Base-by-base conservation (phyloP, 2,113 vertebrate genomes). In the Petrocephalus microphthalmus region DNA sequence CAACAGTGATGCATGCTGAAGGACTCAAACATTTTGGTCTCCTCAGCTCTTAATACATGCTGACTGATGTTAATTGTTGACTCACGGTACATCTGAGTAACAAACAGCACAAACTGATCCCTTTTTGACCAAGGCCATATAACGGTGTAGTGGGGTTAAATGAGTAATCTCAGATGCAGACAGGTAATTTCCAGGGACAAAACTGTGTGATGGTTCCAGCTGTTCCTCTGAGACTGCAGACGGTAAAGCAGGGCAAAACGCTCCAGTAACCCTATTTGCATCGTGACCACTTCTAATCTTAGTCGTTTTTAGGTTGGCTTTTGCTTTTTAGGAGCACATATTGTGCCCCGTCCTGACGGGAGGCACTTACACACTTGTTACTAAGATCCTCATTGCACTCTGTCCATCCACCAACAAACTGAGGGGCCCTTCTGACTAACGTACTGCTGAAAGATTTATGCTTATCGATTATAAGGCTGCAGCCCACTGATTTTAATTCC, bases 91-190 rank as follows among this genome's bases (percentile, higher is more conserved):
- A 19, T 78, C 71, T 78, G 71, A 42, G 71, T 78, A 78, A 78
- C 71, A 78, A 78, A 42, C 71, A 42, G 5, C 33, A 42, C 71
- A 78, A 42, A 78, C 71, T 37, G 71, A 78, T 42, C 33, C 33
- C 71, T 42, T 67, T 67, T 29, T 2, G 2, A 74, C 19, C 37
- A 51, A 29, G 60, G 60, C 60, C 60, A 67, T 67, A 67, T 67
- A 67, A 29, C 15, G 15, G 13, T 78, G 33, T 78, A 6, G 13
- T 78, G 71, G 51, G 25, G 49, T 87, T 53, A 52, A 11, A 47
- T 6, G 25, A 87, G 29, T 84, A 87, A 90, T 88, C 85, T 51
- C 83, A 83, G 37, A 82, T 47, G 51, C 86, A 89, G 37, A 81
- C 71, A 81, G 25, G 47, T n/a, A 7, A 78, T 85, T 85, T 33